Evolutionary conservation across 2,888 invertebrate genomes (phyloP).

Genomic region (Tachina grossa): DNA sequence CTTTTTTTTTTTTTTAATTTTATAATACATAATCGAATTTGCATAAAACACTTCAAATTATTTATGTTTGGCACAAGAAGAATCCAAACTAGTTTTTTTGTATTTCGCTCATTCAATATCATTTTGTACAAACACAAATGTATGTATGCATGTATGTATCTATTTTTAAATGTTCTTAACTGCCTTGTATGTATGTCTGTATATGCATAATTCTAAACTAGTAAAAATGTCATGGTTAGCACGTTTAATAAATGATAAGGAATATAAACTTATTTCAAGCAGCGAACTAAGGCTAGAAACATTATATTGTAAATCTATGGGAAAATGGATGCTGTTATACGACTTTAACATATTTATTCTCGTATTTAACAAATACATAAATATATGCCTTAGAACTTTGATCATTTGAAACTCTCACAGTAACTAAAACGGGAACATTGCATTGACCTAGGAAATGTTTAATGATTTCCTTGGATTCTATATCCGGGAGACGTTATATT

Average conservation of each 20-base stretch:
- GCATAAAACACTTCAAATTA: conserved; percentile 40
- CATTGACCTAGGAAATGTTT: no score
- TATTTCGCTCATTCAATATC: conserved; percentile 2
- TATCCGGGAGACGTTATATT: no score
- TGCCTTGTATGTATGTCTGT: background rate
- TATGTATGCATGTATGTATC: background rate
- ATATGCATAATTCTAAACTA: background rate
- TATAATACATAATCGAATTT: conserved; percentile 33
- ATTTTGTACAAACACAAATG: conserved; percentile 14
- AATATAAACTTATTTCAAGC: no score
- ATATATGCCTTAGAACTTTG: no score
- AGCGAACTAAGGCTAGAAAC: no score
- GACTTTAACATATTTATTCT: no score
- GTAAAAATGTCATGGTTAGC: background rate
- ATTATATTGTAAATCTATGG: no score
- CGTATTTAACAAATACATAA: no score
- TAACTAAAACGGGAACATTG: no score
- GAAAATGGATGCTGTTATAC: no score
- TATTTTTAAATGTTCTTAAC: background rate
- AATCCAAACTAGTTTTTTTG: conserved; percentile 25
- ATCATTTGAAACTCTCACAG: no score
- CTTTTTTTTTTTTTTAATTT: background rate
- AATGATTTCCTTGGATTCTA: no score
- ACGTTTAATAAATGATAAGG: background rate
- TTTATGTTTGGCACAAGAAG: conserved; percentile 11